A percentile compares a stretch with the other conserved stretches of the same genome.
These are phyloP conservation scores for Pollenia amentaria DNA, from an alignment of 2,888 invertebrate species.

Conservation along the genomic window DNA sequence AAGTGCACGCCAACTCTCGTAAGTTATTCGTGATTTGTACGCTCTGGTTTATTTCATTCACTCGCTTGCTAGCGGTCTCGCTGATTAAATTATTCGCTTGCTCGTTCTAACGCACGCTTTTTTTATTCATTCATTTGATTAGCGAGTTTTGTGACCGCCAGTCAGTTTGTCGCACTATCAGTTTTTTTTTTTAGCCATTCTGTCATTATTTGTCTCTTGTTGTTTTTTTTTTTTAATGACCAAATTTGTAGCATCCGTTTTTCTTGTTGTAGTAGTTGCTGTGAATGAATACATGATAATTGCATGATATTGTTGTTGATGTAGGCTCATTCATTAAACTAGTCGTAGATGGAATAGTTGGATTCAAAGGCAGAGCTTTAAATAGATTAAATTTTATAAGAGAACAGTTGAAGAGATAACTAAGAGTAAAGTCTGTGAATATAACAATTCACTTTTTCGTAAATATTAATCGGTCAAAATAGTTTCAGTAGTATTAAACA, in stretches of 20 bases:
- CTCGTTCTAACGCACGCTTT: not conserved
- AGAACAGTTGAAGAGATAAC: not conserved
- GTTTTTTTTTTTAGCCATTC: not conserved
- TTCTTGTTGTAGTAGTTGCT: conserved; percentile 24
- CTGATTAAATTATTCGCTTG: not conserved
- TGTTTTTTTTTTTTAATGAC: conserved; percentile 54
- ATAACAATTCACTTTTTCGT: too few species aligned
- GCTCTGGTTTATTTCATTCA: not conserved
- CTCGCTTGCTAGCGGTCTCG: not conserved
- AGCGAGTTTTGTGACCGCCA: not conserved
- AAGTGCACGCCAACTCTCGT: conserved; percentile 40
- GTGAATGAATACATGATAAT: conserved; percentile 9
- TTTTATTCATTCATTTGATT: not conserved
- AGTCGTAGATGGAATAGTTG: conserved; percentile 11
- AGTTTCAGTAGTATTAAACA: too few species aligned
- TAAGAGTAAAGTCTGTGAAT: too few species aligned
- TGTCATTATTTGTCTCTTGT: conserved; percentile 6
- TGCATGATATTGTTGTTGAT: conserved; percentile 41
- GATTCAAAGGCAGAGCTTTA: not conserved
- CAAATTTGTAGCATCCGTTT: conserved; percentile 70
- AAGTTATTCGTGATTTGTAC: not conserved
- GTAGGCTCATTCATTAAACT: conserved; percentile 39
- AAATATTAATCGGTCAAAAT: too few species aligned
- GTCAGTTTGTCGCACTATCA: conserved; percentile 34
- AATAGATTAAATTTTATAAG: not conserved